These are phyloP conservation scores for Rhabdophis nuchalis DNA, from an alignment of 2,797 vertebrate species.

Conservation along the genomic window DNA sequence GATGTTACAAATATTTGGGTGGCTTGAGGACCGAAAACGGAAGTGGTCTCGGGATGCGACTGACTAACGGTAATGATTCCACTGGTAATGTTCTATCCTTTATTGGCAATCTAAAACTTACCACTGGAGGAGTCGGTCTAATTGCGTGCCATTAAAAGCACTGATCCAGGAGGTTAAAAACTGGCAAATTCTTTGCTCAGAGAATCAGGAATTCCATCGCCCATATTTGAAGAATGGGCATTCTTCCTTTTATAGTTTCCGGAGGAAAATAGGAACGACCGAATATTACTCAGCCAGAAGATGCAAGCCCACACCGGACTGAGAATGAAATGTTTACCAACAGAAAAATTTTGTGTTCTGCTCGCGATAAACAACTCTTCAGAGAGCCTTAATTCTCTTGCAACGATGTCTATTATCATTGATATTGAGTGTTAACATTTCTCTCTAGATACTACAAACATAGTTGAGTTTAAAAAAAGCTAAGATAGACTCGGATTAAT, in stretches of 20 bases:
- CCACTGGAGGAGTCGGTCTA: background rate
- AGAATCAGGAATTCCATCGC: background rate
- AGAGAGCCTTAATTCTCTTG: background rate
- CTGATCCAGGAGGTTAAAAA: background rate
- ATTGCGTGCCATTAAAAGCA: background rate
- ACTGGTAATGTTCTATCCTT: background rate
- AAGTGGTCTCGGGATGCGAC: background rate
- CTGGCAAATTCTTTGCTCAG: background rate
- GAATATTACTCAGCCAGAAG: constrained; percentile 20
- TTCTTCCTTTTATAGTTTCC: constrained; percentile 26
- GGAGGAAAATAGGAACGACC: constrained; percentile 14
- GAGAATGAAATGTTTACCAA: constrained; percentile 18
- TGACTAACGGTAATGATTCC: background rate
- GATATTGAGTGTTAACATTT: background rate
- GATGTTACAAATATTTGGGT: background rate
- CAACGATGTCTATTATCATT: background rate
- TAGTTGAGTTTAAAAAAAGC: background rate
- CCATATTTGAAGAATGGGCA: constrained; percentile 37
- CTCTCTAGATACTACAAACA: background rate
- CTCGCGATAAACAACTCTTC: background rate
- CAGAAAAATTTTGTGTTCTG: background rate
- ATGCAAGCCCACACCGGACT: constrained; percentile 2
- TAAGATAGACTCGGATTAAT: background rate
- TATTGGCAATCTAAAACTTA: background rate
- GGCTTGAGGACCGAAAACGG: background rate